These are phyloP conservation scores for Helicoverpa assulta DNA, from an alignment of 2,888 invertebrate species.

Conservation along the genomic window DNA sequence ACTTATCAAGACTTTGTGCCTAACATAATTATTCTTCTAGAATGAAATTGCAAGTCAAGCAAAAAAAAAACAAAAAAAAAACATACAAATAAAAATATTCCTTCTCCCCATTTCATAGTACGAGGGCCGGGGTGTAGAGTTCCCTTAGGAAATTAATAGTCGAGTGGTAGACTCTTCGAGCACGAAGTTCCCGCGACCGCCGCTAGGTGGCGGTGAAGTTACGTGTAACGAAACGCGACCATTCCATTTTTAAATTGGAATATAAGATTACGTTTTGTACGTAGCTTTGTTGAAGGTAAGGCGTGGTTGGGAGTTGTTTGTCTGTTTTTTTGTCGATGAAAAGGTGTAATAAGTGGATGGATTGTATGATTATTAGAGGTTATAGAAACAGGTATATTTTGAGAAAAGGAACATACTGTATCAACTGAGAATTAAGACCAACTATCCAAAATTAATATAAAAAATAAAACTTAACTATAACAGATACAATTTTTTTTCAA, in stretches of 20 bases:
- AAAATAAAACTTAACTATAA: background rate
- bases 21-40: no score
- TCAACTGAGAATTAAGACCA: no score
- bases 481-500: no score
- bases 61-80: background rate
- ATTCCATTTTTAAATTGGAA: constrained; percentile 45
- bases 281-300: background rate
- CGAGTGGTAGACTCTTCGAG: constrained; percentile 78
- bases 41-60: no score
- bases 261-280: constrained; percentile 17
- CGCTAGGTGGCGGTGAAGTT: constrained; percentile 79
- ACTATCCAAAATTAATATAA: no score
- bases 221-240: constrained; percentile 36
- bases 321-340: background rate
- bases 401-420: no score
- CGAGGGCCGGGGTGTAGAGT: constrained; percentile 78
- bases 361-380: background rate
- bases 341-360: background rate
- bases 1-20: no score
- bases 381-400: no score
- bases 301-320: background rate
- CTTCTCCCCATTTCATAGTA: constrained; percentile 74
- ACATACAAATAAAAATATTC: constrained; percentile 43
- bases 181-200: constrained; percentile 68
- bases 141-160: constrained; percentile 89